A percentile compares a stretch with the other conserved stretches of the same genome.
phyloP scores from a whole-genome alignment of 2,888 invertebrate genomes.

The Drosophila subsilvestris region DNA sequence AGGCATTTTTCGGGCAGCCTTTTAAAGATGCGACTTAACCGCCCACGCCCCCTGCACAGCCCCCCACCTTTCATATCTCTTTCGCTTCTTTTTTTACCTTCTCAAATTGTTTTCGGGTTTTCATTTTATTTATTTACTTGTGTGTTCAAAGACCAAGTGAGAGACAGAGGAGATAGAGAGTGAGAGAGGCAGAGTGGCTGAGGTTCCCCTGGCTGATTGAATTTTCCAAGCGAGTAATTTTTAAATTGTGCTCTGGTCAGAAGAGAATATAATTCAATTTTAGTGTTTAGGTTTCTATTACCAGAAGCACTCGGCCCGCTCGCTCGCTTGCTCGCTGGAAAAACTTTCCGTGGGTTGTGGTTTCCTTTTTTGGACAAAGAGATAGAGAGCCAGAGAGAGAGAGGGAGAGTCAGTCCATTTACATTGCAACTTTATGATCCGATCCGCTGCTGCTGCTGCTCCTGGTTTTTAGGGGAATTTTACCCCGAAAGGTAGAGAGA shows the following conservation, averaged over 20 bases:
- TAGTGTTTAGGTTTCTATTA: constrained; percentile 74
- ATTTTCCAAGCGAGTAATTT: constrained; percentile 79
- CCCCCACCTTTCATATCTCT: background rate
- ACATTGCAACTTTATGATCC: background rate
- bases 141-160: constrained; percentile 20
- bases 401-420: background rate
- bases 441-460: too few relatives aligned
- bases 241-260: constrained; percentile 77
- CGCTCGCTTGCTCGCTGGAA: background rate
- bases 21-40: constrained; percentile 55
- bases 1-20: constrained; percentile 64
- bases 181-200: background rate
- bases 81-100: constrained; percentile 23
- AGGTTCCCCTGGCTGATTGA: constrained; percentile 71
- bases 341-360: constrained; percentile 20
- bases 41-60: too few relatives aligned
- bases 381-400: background rate
- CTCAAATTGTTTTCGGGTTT: constrained; percentile 65
- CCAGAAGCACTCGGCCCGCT: constrained; percentile 10
- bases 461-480: background rate
- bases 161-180: constrained; percentile 30
- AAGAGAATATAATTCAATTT: constrained; percentile 76
- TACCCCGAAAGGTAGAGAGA: background rate
- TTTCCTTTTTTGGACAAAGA: constrained; percentile 5
- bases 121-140: constrained; percentile 75